Base-by-base conservation (phyloP, 1,140 invertebrate species). In the Drosophila lowei region DNA sequence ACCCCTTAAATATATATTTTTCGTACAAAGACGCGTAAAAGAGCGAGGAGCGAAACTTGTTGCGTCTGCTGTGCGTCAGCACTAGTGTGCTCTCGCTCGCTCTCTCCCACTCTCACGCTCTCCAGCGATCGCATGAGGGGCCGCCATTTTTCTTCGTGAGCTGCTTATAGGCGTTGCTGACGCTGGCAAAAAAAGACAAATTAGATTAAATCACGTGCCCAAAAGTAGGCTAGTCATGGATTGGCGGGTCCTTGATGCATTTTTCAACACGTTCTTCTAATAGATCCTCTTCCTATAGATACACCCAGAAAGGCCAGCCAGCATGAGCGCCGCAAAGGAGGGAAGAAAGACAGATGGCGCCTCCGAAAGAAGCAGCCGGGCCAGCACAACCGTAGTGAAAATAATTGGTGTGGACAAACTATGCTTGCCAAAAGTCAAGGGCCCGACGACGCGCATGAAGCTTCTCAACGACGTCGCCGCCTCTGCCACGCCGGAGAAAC, bases 141-240 rank as follows among this genome's bases (percentile, higher is more conserved):
- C 54, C 81, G 88, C 86, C 86, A 90, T 80, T 79, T 77, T 77
- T 57, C 52, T 73, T 48, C 60, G 49, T 76, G 72, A 77, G 72
- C 80, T 76, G 77, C 79, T 90, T 90, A 78, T 90, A 90, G 86
- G 86, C 86, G 86, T 90, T 90, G 86, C 76, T 90, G 86, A 90
- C 86, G 86, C 76, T 73, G 81, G 63, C 85, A 77, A 76, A 77
- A 65, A 47, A 3, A 1, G 49, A 52, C 65, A 65, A 52, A 63
- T 76, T 74, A 74, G 41, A 67, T 54, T 86, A 73, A 65, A 66
- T 68, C 63, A 79, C 67, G 72, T 71, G 85, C 85, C 85, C 72
- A 75, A 89, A 89, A 89, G 85, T 89, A 85, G 77, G 34, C 85
- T 76, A 77, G 47, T 15, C 41, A 23, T 41, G 48, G 43, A 23